These are phyloP conservation scores for Gobio occitaniae DNA, from an alignment of 2,797 vertebrate species.

Conservation along the genomic window DNA sequence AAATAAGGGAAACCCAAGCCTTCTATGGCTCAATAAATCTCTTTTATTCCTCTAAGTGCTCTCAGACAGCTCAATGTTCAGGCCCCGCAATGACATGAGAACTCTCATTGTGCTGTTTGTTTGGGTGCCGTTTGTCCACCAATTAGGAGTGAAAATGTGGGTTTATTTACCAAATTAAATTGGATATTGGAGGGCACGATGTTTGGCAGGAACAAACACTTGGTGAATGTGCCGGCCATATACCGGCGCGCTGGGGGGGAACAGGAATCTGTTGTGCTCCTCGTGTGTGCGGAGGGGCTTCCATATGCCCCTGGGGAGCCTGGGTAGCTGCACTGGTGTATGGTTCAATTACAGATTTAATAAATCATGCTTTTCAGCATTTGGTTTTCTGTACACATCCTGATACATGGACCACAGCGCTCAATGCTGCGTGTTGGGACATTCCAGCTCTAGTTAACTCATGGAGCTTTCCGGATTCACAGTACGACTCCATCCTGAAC, in stretches of 20 bases:
- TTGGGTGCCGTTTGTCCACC: constrained; percentile 49
- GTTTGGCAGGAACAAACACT: constrained; percentile 59
- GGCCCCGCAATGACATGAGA: constrained; percentile 48
- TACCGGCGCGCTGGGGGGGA: background rate
- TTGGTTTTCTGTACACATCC: constrained; percentile 33
- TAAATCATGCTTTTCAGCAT: constrained; percentile 63
- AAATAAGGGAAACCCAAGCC: constrained; percentile 63
- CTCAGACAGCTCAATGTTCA: constrained; percentile 60
- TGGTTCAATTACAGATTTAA: constrained; percentile 58
- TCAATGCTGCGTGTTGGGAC: constrained; percentile 34
- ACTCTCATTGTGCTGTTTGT: constrained; percentile 54
- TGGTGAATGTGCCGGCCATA: constrained; percentile 43
- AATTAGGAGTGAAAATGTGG: constrained; percentile 55
- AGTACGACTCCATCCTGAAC: constrained; percentile 56
- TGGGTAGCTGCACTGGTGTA: constrained; percentile 40
- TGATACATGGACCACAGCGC: constrained; percentile 43
- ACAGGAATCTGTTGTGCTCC: constrained; percentile 54
- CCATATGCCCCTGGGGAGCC: constrained; percentile 29
- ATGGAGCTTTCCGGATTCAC: constrained; percentile 49
- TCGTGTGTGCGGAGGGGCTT: constrained; percentile 32
- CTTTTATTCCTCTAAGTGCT: constrained; percentile 65
- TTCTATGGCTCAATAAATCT: constrained; percentile 61
- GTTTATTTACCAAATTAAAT: constrained; percentile 61
- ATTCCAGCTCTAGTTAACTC: constrained; percentile 42
- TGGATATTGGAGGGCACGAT: constrained; percentile 46